Evolutionary conservation across 2,113 vertebrate species (phyloP), one percentile per base, ranked within the genome.

Genomic region (Silurus asotus): DNA sequence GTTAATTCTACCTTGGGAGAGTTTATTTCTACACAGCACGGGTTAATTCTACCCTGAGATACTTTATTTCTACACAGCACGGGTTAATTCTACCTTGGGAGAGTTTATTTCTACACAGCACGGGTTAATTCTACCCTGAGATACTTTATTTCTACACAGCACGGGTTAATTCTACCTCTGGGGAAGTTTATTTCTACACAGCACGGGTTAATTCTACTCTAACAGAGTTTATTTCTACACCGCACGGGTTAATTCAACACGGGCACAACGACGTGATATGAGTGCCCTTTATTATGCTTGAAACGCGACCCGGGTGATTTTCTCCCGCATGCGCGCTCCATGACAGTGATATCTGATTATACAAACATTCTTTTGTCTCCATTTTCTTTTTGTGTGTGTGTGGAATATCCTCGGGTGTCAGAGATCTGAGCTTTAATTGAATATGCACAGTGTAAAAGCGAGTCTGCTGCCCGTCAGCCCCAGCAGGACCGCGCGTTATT

Each of bases 401-500:
- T 48, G 28, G 78, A 85, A 86, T 58, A 85, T 65, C 74, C 67
- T n/a, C 81, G 75, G 78, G 82, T 83, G 87, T 37, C 55, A 65
- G 62, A 64, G 59, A 65, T 72, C 82, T 85, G 37, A 81, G 76
- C 59, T 85, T 85, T 90, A 87, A 88, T 88, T 90, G 89, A 90
- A 90, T 89, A 88, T 87, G 81, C 83, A 86, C 86, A 85, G 77
- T 80, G 86, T 37, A 37, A 88, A 93, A 93, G 88, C 88, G 91
- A 90, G 93, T 92, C 93, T 92, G 92, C 93, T 92, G 95, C 94
- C 93, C 94, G 95, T 93, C 95, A 93, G 93, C 90, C 93, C 90
- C 92, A 91, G 55, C 82, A 84, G 82, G 82, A 84, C 94, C 94
- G 70, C 91, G 95, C 95, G 96, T 96, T 96, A 96, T 96, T 95